Evolutionary conservation across 2,113 vertebrate genomes (phyloP).

Genomic region (Tragelaphus imberbis): DNA sequence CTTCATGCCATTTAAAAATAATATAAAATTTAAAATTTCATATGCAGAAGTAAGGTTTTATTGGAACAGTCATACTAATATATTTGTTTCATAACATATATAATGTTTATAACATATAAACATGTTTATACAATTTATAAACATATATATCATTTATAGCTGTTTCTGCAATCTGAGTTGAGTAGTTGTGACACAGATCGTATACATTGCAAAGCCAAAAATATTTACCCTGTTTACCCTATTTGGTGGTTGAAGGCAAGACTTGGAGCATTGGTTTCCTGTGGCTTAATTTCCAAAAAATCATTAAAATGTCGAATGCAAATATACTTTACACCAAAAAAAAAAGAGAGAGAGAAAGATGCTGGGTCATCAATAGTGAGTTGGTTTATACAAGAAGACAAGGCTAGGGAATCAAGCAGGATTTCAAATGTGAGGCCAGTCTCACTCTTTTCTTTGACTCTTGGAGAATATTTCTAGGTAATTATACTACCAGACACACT

Average conservation of each 20-base stretch:
- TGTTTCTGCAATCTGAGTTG: not conserved
- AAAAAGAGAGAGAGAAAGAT: not conserved
- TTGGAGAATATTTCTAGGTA: not conserved
- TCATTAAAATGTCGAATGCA: not conserved
- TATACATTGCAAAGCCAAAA: not conserved
- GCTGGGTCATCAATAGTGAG: not conserved
- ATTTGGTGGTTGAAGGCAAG: not conserved
- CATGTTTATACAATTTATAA: not conserved
- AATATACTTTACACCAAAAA: not conserved
- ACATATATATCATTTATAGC: not conserved
- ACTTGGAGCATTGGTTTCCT: not conserved
- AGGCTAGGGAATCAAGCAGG: not conserved
- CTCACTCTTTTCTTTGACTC: not conserved
- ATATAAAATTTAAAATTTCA: not conserved
- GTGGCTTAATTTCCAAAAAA: not conserved
- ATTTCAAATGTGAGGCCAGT: not conserved
- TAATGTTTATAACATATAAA: not conserved
- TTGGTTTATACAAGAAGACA: not conserved
- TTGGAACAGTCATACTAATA: not conserved
- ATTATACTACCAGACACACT: not conserved
- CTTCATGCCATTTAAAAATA: not conserved
- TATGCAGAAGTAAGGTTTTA: not conserved
- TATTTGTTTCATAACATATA: not conserved
- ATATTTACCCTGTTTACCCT: not conserved
- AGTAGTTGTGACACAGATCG: not conserved